phyloP scores from a whole-genome alignment of 2,888 invertebrate genomes.

The Protophormia terraenovae region DNA sequence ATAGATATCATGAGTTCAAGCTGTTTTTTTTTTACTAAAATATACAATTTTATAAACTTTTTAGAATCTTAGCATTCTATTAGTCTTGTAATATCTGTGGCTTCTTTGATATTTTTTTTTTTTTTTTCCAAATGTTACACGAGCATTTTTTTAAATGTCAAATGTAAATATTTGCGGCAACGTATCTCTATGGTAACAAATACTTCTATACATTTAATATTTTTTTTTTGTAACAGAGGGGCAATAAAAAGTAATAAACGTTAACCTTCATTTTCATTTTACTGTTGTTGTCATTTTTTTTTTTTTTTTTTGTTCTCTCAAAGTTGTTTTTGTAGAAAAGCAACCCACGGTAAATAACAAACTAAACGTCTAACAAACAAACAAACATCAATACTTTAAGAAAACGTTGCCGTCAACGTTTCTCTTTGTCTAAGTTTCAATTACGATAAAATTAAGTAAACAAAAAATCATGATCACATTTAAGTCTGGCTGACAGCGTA shows the following conservation, averaged over 20 bases:
- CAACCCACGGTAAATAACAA: slow-evolving; percentile 57
- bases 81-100: too few relatives aligned
- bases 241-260: slow-evolving; percentile 52
- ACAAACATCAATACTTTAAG: slow-evolving; percentile 29
- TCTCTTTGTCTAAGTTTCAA: slow-evolving; percentile 47
- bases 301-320: background rate
- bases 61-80: too few relatives aligned
- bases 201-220: background rate
- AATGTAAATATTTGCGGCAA: slow-evolving; percentile 38
- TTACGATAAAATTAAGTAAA: slow-evolving; percentile 22
- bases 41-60: too few relatives aligned
- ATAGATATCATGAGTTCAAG: too few relatives aligned
- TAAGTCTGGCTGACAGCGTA: slow-evolving; percentile 24
- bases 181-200: slow-evolving; percentile 27
- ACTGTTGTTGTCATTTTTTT: slow-evolving; percentile 29
- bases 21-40: too few relatives aligned
- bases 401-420: slow-evolving; percentile 39
- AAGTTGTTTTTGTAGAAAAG: slow-evolving; percentile 23
- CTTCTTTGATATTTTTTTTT: background rate
- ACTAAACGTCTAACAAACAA: slow-evolving; percentile 38
- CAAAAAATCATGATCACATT: slow-evolving; percentile 35
- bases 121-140: slow-evolving; percentile 9
- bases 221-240: slow-evolving; percentile 22
- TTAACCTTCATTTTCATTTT: slow-evolving; percentile 63
- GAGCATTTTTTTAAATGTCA: slow-evolving; percentile 67